Evolutionary conservation across 2,888 invertebrate species (phyloP).

Genomic region (Eristalis pertinax): DNA sequence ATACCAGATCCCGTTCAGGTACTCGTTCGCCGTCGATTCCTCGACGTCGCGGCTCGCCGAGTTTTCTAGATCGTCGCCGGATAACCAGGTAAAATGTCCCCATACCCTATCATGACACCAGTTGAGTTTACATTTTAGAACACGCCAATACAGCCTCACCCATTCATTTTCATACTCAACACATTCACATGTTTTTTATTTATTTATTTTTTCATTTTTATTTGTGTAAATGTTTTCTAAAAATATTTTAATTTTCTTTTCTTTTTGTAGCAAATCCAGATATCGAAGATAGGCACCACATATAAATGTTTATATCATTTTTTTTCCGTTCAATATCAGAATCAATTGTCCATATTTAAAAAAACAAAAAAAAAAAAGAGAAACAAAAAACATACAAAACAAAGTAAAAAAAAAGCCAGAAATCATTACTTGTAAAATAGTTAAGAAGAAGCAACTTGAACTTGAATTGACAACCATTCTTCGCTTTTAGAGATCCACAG

Average conservation of each 20-base stretch:
- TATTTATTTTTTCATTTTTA: constrained; percentile 59
- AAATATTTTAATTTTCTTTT: constrained; percentile 73
- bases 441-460: constrained; percentile 57
- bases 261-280: constrained; percentile 74
- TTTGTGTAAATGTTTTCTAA: constrained; percentile 72
- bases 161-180: constrained; percentile 28
- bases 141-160: constrained; percentile 36
- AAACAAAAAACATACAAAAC: constrained; percentile 33
- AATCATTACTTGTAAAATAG: constrained; percentile 53
- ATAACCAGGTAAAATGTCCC: constrained; percentile 91
- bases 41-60: constrained; percentile 94
- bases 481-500: constrained; percentile 49
- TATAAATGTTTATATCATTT: constrained; percentile 58
- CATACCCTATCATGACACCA: constrained; percentile 12
- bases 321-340: constrained; percentile 41
- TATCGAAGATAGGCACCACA: constrained; percentile 74
- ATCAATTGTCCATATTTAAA: constrained; percentile 53
- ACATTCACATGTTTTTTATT: constrained; percentile 49
- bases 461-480: constrained; percentile 52
- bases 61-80: constrained; percentile 94
- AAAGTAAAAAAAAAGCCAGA: constrained; percentile 18
- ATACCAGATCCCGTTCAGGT: constrained; percentile 80
- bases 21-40: constrained; percentile 95
- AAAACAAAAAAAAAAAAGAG: constrained; percentile 25
- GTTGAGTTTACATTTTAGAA: constrained; percentile 6